A percentile compares a stretch with the other conserved stretches of the same genome.
Evolutionary conservation across 2,797 vertebrate species (phyloP).

Genomic region (Hippocampus kuda): DNA sequence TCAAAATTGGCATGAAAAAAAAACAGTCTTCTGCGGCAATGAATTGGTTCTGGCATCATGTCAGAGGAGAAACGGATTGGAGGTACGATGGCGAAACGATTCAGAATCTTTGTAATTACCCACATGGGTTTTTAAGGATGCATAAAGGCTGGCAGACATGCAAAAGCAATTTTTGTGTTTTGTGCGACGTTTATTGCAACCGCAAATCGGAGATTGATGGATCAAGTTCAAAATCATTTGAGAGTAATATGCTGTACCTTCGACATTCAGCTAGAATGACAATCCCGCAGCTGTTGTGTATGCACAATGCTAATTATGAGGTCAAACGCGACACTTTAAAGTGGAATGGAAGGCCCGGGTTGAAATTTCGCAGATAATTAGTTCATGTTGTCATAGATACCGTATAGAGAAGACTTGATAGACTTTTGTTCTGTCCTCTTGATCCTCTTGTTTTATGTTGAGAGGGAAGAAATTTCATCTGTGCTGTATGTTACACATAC

Average conservation of each 20-base stretch:
- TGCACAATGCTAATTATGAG: background rate
- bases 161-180: background rate
- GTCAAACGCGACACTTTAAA: background rate
- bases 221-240: background rate
- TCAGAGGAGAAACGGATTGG: conserved; percentile 28
- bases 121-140: conserved; percentile 20
- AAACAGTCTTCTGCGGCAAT: conserved; percentile 26
- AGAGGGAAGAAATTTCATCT: no score
- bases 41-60: conserved; percentile 47
- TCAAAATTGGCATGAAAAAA: conserved; percentile 41
- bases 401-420: no score
- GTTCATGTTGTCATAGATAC: background rate
- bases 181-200: background rate
- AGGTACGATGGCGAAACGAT: conserved; percentile 40
- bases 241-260: background rate
- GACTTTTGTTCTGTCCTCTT: no score
- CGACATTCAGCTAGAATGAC: background rate
- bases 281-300: background rate
- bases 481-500: no score
- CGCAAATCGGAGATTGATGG: background rate
- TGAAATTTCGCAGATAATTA: background rate
- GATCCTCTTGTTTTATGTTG: no score
- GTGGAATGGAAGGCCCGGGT: no score
- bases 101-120: conserved; percentile 42
- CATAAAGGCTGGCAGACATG: background rate